phyloP scores from a whole-genome alignment of 1,140 invertebrate genomes.

The Diachasmimorpha longicaudata region DNA sequence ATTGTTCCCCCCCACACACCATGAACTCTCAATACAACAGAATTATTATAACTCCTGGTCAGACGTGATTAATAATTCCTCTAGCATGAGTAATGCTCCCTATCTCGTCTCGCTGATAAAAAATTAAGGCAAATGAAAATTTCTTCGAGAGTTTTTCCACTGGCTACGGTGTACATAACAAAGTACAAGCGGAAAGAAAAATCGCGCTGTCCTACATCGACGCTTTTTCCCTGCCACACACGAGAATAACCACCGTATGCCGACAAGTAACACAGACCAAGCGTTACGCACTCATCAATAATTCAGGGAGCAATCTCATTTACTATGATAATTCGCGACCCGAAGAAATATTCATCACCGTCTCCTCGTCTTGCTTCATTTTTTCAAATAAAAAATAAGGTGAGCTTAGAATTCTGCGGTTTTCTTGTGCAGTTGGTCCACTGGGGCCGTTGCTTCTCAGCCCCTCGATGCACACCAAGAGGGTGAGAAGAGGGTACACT shows the following conservation, averaged over 20 bases:
- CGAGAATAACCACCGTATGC: background rate
- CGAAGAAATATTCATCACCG: conserved; percentile 54
- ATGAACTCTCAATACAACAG: too few species aligned
- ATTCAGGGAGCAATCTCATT: conserved; percentile 55
- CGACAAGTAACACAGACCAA: conserved; percentile 10
- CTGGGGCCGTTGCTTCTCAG: conserved; percentile 20
- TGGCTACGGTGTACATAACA: background rate
- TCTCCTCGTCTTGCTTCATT: conserved; percentile 32
- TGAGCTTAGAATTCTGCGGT: background rate
- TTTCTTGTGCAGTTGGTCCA: conserved; percentile 23
- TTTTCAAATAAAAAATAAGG: background rate
- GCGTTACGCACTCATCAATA: conserved; percentile 41
- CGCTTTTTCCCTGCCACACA: background rate
- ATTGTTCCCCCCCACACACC: too few species aligned
- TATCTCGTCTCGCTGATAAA: background rate
- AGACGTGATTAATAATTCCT: too few species aligned
- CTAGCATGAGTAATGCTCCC: background rate
- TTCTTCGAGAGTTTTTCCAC: background rate
- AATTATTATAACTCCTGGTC: too few species aligned
- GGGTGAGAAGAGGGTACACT: conserved; percentile 13
- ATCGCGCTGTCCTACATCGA: conserved; percentile 33
- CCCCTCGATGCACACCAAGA: conserved; percentile 42
- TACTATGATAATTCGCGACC: conserved; percentile 50
- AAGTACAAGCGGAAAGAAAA: conserved; percentile 26
- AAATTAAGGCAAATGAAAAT: background rate